Conservation (phyloP, 2,888 invertebrate genomes). For the Hybos culiciformis region DNA sequence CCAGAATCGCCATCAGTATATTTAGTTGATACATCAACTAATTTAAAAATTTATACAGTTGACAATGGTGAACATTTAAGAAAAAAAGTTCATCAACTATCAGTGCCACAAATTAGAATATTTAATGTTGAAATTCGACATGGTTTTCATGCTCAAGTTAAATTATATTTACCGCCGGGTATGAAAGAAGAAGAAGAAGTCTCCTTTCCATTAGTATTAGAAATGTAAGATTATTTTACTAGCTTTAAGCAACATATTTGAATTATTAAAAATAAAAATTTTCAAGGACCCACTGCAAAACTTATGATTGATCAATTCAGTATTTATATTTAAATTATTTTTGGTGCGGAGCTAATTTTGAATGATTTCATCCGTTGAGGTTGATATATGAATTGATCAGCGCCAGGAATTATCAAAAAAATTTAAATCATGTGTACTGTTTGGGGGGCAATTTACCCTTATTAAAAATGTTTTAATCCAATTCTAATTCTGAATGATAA, state of each 20-base stretch:
- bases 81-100: constrained; percentile 48
- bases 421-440: too few relatives aligned
- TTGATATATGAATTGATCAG: too few relatives aligned
- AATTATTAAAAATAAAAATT: too few relatives aligned
- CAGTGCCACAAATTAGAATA: constrained; percentile 61
- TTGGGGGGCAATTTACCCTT: too few relatives aligned
- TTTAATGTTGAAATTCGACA: constrained; percentile 51
- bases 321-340: too few relatives aligned
- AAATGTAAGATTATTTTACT: constrained; percentile 51
- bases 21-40: constrained; percentile 46
- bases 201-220: constrained; percentile 64
- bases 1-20: constrained; percentile 56
- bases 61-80: constrained; percentile 54
- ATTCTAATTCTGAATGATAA: too few relatives aligned
- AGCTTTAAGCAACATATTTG: not conserved
- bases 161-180: constrained; percentile 68
- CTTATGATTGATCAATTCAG: too few relatives aligned
- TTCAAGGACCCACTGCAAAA: too few relatives aligned
- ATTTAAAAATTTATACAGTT: constrained; percentile 47
- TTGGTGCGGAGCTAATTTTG: too few relatives aligned
- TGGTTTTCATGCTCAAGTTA: constrained; percentile 58
- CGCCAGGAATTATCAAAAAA: too few relatives aligned
- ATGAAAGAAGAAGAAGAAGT: constrained; percentile 71
- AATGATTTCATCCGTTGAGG: too few relatives aligned
- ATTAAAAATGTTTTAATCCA: too few relatives aligned